Base-by-base conservation (phyloP, 2,797 vertebrate genomes). In the Avahi laniger region DNA sequence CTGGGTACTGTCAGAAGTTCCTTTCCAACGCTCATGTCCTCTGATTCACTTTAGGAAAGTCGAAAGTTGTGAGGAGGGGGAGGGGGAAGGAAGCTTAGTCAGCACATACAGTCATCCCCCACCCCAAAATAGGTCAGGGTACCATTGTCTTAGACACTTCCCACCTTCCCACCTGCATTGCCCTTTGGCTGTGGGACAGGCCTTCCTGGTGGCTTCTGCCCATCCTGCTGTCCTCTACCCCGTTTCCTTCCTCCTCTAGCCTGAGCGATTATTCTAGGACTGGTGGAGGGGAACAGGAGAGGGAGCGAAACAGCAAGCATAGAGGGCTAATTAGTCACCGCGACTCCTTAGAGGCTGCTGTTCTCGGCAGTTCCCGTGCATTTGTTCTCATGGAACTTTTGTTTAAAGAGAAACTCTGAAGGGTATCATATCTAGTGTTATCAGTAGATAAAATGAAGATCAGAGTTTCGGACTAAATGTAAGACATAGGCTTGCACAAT, bases 1-100 rank as follows among this genome's bases (percentile, higher is more conserved):
- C 15, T 63, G 6, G 20, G 48, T 81, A 76, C 33, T 70, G 18
- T 91, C 54, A 61, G 80, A 70, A 48, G 15, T 93, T 91, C 57
- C 43, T 84, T 94, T 80, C 65, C 46, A 91, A 72, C n/a, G 63
- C 67, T 14, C 4, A 28, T 50, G 61, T 30, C 48, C n/a, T 93
- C 92, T 97, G 94, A 91, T 76, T 95, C 73, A 93, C 65, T 75
- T 28, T 4, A 81, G 86, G 79, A 48, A 94, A 72, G 50, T 70
- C 83, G 33, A 96, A 80, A 30, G 12, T 48, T 61, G 30, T 52
- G 41, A 92, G 88, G 80, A 82, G 38, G 43, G 73, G 35, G 80
- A 82, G 93, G 94, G 94, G 94, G 91, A 93, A 48, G 41, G 96
- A 97, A 96, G 67, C 84, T 94, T 87, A 88, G 69, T 96, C 91